Percentiles rank a stretch among this genome's conserved stretches.
Conservation (phyloP, 2,888 invertebrate species). For the Ceratothoa steindachneri region DNA sequence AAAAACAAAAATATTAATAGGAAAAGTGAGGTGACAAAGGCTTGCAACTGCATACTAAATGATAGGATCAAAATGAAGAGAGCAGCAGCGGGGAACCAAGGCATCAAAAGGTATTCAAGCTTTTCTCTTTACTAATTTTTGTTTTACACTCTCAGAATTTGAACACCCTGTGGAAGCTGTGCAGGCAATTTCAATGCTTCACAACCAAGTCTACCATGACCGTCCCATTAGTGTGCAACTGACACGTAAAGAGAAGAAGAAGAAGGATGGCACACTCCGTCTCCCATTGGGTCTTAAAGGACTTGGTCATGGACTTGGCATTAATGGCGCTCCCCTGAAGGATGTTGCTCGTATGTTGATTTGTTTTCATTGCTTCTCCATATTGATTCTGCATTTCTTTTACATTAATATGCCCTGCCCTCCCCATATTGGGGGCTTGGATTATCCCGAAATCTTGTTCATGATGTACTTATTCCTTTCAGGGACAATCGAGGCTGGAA, state of each 20-base stretch:
- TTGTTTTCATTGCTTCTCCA: neutral
- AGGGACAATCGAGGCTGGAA: neutral
- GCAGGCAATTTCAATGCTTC: slow-evolving; percentile 82
- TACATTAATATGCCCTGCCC: neutral
- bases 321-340: slow-evolving; percentile 81
- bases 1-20: too few relatives aligned
- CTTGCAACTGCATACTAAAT: too few relatives aligned
- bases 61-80: too few relatives aligned
- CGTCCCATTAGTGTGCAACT: slow-evolving; percentile 90
- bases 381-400: neutral
- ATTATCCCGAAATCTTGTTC: neutral
- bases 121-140: too few relatives aligned
- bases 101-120: too few relatives aligned
- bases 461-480: neutral
- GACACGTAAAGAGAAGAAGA: slow-evolving; percentile 65
- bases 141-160: too few relatives aligned
- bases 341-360: slow-evolving; percentile 72
- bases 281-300: slow-evolving; percentile 86
- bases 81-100: too few relatives aligned
- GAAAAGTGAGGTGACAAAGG: too few relatives aligned
- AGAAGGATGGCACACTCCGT: slow-evolving; percentile 64
- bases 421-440: neutral
- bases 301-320: slow-evolving; percentile 88
- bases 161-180: slow-evolving; percentile 98
- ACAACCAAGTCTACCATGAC: slow-evolving; percentile 88